Conservation (phyloP, 2,888 invertebrate species). For the Chironomus riparius region DNA sequence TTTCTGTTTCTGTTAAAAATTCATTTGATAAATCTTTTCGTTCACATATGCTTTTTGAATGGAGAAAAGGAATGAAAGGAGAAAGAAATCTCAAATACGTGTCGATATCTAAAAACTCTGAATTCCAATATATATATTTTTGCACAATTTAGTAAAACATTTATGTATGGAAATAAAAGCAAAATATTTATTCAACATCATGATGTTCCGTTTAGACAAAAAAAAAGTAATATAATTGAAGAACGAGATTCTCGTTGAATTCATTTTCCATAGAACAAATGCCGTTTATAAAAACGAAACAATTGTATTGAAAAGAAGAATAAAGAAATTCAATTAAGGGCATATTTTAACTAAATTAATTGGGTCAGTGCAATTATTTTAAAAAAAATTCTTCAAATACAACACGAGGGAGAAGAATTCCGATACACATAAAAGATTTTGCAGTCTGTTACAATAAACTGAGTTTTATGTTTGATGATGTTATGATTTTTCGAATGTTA, state of each 20-base stretch:
- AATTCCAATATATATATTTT: background rate
- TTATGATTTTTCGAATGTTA: too few species aligned
- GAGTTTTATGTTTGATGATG: too few species aligned
- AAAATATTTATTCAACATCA: too few species aligned
- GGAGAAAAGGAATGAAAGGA: background rate
- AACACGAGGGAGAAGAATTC: too few species aligned
- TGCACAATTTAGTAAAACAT: background rate
- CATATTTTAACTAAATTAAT: background rate
- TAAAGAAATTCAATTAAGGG: background rate
- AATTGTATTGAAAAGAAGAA: background rate
- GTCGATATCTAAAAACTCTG: conserved; percentile 15
- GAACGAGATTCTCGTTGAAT: too few species aligned
- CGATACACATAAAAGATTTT: too few species aligned
- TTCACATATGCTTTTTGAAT: background rate
- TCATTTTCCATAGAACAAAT: background rate
- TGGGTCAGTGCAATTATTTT: background rate
- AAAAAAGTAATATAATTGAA: too few species aligned
- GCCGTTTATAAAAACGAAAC: too few species aligned
- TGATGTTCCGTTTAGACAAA: too few species aligned
- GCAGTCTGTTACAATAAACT: too few species aligned
- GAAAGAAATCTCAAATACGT: conserved; percentile 2
- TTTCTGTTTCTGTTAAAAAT: background rate
- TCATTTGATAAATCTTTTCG: background rate
- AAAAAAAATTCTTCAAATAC: background rate
- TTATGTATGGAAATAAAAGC: background rate